These are phyloP conservation scores for Solenopsis invicta DNA, from an alignment of 1,140 invertebrate species.

Conservation along the genomic window DNA sequence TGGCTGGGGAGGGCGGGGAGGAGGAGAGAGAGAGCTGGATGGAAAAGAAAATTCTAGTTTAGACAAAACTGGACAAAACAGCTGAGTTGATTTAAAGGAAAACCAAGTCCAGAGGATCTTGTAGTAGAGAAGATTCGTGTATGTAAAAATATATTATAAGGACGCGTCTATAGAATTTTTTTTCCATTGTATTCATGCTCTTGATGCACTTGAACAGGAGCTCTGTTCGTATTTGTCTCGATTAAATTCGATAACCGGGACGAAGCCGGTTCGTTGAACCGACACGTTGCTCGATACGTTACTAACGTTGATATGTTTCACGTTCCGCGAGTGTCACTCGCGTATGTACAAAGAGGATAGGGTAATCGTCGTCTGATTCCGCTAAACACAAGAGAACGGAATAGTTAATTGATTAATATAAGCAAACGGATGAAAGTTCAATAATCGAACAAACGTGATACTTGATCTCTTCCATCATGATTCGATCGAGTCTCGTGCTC, in stretches of 20 bases:
- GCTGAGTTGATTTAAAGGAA: neutral
- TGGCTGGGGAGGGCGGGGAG: too few relatives aligned
- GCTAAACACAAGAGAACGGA: neutral
- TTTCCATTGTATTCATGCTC: neutral
- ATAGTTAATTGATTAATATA: neutral
- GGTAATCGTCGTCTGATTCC: neutral
- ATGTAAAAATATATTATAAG: neutral
- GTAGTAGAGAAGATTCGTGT: neutral
- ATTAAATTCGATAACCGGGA: neutral
- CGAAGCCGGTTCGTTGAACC: constrained; percentile 15
- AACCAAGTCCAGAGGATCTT: neutral
- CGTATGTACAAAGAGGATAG: neutral
- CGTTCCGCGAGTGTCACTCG: neutral
- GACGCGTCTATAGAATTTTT: neutral
- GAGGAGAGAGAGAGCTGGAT: neutral
- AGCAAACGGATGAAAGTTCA: neutral
- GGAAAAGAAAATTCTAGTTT: neutral
- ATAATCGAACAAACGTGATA: neutral
- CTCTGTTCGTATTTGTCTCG: neutral
- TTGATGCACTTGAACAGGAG: neutral
- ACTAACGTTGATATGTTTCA: neutral
- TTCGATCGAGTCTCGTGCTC: constrained; percentile 27
- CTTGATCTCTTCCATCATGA: constrained; percentile 58
- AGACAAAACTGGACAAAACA: neutral
- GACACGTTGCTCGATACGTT: neutral